These are phyloP conservation scores for Reticulitermes lucifugus DNA, from an alignment of 2,888 invertebrate genomes.

Conservation along the genomic window DNA sequence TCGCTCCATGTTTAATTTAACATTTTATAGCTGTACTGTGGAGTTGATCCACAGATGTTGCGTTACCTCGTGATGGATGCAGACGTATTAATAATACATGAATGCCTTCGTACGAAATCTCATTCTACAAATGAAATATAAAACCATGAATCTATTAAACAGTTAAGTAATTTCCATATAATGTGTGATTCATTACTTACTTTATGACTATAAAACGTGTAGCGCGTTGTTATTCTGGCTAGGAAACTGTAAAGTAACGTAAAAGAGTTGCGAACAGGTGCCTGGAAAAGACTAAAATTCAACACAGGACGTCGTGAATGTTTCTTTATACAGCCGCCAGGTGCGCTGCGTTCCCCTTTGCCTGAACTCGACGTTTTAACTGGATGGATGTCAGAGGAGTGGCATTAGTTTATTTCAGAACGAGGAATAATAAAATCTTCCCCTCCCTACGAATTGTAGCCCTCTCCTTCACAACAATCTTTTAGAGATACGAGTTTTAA, in stretches of 20 bases:
- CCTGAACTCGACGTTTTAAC: neutral
- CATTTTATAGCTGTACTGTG: neutral
- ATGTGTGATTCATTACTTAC: neutral
- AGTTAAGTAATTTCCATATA: neutral
- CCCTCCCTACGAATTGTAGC: neutral
- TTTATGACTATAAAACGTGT: neutral
- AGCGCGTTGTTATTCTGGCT: neutral
- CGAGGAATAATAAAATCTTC: constrained; percentile 39
- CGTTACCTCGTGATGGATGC: neutral
- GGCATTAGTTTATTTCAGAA: constrained; percentile 38
- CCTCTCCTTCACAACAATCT: neutral
- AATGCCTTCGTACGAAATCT: too few species aligned
- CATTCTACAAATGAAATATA: too few species aligned
- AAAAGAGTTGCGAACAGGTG: constrained; percentile 30
- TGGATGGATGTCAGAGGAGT: constrained; percentile 28
- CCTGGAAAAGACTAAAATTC: constrained; percentile 12
- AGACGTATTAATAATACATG: neutral
- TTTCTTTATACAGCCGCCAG: constrained; percentile 35
- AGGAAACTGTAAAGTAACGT: constrained; percentile 34
- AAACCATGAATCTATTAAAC: neutral
- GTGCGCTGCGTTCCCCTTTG: constrained; percentile 11
- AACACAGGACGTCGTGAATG: constrained; percentile 11
- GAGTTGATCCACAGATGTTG: neutral
- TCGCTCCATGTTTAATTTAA: too few species aligned
- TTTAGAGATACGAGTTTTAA: constrained; percentile 35